A percentile compares a stretch with the other conserved stretches of the same genome.
phyloP scores from a whole-genome alignment of 1,140 invertebrate genomes.

The Oryctes rhinoceros region DNA sequence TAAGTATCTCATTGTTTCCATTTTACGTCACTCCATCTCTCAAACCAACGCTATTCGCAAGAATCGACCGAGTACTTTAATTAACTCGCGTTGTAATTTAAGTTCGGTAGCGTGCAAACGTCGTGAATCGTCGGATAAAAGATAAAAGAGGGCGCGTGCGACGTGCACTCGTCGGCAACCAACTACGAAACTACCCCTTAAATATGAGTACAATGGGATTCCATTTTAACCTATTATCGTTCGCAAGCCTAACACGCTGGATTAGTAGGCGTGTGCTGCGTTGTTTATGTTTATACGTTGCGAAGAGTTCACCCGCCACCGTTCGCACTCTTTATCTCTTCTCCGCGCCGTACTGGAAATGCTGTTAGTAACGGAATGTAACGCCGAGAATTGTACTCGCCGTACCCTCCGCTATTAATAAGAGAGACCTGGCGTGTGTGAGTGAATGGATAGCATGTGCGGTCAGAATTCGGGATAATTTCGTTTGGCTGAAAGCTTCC shows the following conservation, averaged over 20 bases:
- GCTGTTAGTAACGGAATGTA: background rate
- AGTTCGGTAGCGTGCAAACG: slow-evolving; percentile 29
- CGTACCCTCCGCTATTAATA: slow-evolving; percentile 9
- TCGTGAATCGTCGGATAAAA: background rate
- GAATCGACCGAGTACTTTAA: background rate
- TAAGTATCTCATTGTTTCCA: background rate
- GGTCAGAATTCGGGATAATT: slow-evolving; percentile 23
- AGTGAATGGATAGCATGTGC: background rate
- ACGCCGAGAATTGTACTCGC: background rate
- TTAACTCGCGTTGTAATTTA: slow-evolving; percentile 30
- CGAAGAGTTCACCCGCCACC: background rate
- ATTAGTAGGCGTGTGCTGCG: background rate
- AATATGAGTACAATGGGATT: slow-evolving; percentile 36
- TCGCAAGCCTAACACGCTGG: background rate
- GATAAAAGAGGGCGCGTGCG: slow-evolving; percentile 12
- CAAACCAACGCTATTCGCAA: background rate
- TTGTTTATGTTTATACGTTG: slow-evolving; percentile 13
- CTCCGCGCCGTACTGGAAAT: background rate
- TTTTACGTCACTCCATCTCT: background rate
- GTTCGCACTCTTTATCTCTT: background rate
- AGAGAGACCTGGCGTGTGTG: background rate
- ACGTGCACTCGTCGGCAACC: background rate
- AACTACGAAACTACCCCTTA: slow-evolving; percentile 11
- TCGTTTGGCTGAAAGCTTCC: background rate
- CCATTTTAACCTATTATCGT: slow-evolving; percentile 9